phyloP scores from a whole-genome alignment of 2,113 vertebrate species.

The Meriones unguiculatus region DNA sequence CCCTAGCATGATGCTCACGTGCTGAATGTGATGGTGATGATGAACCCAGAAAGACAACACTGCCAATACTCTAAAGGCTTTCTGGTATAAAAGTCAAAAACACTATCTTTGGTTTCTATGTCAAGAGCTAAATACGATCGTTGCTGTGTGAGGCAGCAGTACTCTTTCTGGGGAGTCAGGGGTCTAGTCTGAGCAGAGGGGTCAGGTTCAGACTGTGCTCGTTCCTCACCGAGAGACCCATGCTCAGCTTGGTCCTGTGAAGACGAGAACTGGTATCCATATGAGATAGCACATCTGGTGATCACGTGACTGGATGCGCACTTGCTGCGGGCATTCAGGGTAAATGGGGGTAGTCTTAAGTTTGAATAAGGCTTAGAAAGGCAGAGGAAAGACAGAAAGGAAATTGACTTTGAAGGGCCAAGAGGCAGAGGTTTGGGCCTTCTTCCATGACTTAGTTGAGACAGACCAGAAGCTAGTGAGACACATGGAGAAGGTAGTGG shows the following conservation, averaged over 20 bases:
- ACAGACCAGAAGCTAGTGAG: neutral
- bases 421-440: neutral
- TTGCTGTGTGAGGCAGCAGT: neutral
- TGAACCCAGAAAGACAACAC: neutral
- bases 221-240: neutral
- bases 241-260: neutral
- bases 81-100: neutral
- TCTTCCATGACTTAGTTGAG: neutral
- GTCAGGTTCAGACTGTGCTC: neutral
- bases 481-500: neutral
- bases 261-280: neutral
- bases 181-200: neutral
- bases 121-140: neutral
- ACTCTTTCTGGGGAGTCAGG: neutral
- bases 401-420: neutral
- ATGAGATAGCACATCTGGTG: neutral
- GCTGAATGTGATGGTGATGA: neutral
- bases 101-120: neutral
- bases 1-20: neutral
- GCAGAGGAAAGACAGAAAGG: neutral
- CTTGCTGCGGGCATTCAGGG: neutral
- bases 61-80: neutral
- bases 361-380: constrained; percentile 27
- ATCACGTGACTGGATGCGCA: neutral
- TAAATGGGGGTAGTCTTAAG: constrained; percentile 9